Evolutionary conservation across 2,113 vertebrate genomes (phyloP), one percentile per base, ranked within the genome.

Genomic region (Emydura subglobosa): DNA sequence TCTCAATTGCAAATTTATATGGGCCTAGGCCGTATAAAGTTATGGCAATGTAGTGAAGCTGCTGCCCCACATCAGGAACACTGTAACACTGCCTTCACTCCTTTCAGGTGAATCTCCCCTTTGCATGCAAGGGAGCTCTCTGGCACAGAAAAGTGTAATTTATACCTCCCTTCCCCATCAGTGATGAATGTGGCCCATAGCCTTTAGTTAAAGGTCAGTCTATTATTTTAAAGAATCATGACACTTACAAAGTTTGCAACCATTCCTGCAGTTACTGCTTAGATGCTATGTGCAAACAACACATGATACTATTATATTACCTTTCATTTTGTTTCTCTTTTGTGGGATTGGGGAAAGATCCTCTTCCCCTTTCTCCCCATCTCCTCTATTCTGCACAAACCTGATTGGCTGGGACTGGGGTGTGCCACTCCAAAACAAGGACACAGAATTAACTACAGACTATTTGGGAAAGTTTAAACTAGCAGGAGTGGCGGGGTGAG

Each of bases 321-420:
- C 98, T 98, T 97, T 96, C 42, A 49, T 85, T 72, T 96, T 96
- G 79, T 85, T 95, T 39, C 95, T 95, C 82, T 82, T 68, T 39
- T 22, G 17, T 39, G 65, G 65, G 5, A 19, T 72, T 72, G 65
- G n/a, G 19, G 21, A 72, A 72, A 72, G 19, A 39, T n/a, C n/a
- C n/a, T 39, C 19, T 72, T 39, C n/a, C n/a, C 21, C n/a, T 5
- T 21, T 8, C 31, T 57, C 19, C n/a, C 19, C 9, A 9, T 7
- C 7, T 7, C 61, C 19, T 8, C 4, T 29, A 8, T n/a, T n/a
- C 65, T 68, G 65, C 17, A 39, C 8, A 39, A 39, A 39, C 3
- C 8, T 39, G 65, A 68, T 68, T 68, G 65, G 34, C 34, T n/a
- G 65, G 14, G 34, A 31, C 14, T 68, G 16, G 65, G 14, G 34